Conservation (phyloP, 2,888 invertebrate genomes). For the Dynastes tityus region DNA sequence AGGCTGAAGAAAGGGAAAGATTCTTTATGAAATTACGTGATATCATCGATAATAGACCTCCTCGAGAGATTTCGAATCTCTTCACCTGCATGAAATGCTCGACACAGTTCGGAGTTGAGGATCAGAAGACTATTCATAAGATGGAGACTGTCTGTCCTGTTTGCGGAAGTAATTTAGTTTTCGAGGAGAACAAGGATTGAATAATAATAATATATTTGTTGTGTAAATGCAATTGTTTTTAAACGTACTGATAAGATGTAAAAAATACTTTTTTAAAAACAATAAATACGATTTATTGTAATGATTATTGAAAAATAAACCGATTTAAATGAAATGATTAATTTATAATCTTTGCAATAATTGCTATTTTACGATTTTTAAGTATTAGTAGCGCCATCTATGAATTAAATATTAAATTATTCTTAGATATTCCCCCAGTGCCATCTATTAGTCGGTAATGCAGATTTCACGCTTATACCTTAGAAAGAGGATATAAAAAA, state of each 20-base stretch:
- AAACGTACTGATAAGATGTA: no score
- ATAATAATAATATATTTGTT: background rate
- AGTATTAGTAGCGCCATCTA: background rate
- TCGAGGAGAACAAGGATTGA: conserved; percentile 68
- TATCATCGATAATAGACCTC: conserved; percentile 59
- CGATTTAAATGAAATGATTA: no score
- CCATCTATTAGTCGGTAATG: no score
- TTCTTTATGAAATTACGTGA: conserved; percentile 61
- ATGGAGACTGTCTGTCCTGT: conserved; percentile 71
- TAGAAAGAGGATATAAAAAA: background rate
- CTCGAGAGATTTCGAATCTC: conserved; percentile 70
- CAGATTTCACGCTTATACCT: no score
- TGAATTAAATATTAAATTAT: background rate
- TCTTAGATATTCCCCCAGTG: no score
- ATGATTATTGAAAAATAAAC: no score
- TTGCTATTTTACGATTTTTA: background rate
- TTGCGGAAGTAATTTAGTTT: conserved; percentile 75
- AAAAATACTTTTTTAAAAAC: no score
- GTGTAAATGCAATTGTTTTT: no score
- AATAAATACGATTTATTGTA: no score
- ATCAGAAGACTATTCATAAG: conserved; percentile 57
- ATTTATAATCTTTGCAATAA: no score
- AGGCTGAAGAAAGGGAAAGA: conserved; percentile 73
- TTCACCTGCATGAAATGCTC: conserved; percentile 78
- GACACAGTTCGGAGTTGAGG: conserved; percentile 74